These are phyloP conservation scores for Netelia fuscicornis DNA, from an alignment of 2,888 invertebrate genomes.

Conservation along the genomic window DNA sequence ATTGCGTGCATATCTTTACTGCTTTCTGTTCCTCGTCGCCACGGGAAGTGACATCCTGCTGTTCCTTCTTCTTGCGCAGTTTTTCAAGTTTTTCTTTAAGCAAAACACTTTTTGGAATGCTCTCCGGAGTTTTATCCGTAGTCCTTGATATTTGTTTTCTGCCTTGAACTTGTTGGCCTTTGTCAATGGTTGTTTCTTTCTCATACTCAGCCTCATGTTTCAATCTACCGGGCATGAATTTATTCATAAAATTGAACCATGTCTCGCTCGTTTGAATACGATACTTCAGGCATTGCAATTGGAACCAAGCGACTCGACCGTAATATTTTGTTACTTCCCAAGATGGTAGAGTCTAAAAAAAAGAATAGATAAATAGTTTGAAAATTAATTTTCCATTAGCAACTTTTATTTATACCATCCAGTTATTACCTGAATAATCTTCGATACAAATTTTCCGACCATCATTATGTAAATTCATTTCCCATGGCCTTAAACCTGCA, in stretches of 20 bases:
- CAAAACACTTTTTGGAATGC: constrained; percentile 4
- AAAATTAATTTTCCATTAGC: background rate
- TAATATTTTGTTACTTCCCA: constrained; percentile 79
- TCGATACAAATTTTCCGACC: constrained; percentile 74
- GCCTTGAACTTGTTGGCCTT: background rate
- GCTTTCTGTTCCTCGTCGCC: background rate
- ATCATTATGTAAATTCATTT: constrained; percentile 65
- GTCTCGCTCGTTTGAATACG: constrained; percentile 76
- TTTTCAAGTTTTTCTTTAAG: constrained; percentile 42
- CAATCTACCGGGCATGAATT: constrained; percentile 74
- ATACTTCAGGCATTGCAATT: constrained; percentile 76
- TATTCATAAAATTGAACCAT: constrained; percentile 76
- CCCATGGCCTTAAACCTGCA: constrained; percentile 30
- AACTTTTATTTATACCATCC: background rate
- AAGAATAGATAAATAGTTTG: background rate
- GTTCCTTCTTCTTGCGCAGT: constrained; percentile 30
- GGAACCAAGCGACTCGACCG: constrained; percentile 75
- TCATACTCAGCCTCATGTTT: constrained; percentile 70
- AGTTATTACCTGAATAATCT: constrained; percentile 73
- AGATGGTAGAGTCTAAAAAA: constrained; percentile 73
- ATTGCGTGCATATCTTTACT: constrained; percentile 4
- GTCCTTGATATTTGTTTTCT: background rate
- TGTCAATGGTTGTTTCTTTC: constrained; percentile 43
- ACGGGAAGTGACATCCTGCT: background rate
- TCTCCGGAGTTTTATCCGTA: background rate